Evolutionary conservation across 2,888 invertebrate species (phyloP).

Genomic region (Mythimna lalbum): DNA sequence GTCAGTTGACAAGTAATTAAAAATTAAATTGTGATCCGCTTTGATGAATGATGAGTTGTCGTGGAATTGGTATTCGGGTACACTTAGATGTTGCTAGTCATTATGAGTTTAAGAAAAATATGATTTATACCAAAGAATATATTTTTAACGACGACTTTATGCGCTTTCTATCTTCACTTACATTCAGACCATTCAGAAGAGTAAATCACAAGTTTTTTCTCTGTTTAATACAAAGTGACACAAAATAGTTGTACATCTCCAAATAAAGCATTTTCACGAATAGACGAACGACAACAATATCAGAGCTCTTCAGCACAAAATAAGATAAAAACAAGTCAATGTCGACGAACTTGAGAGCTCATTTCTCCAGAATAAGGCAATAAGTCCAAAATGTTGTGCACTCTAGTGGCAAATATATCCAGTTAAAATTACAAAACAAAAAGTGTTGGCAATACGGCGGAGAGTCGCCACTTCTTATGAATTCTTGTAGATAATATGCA

Average conservation of each 20-base stretch:
- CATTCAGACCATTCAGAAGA: not conserved
- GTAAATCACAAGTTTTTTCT: not conserved
- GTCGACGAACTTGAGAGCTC: slow-evolving; percentile 51
- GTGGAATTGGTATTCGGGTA: not conserved
- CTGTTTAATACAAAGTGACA: slow-evolving; percentile 3
- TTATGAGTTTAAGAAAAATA: slow-evolving; percentile 9
- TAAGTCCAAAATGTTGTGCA: slow-evolving; percentile 59
- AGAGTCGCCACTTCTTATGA: slow-evolving; percentile 61
- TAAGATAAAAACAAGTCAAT: slow-evolving; percentile 43
- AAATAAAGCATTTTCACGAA: slow-evolving; percentile 18
- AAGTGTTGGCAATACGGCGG: slow-evolving; percentile 60
- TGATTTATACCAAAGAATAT: not conserved
- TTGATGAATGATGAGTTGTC: slow-evolving; percentile 47
- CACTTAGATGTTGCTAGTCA: not conserved
- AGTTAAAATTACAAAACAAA: slow-evolving; percentile 68
- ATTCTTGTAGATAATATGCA: slow-evolving; percentile 62
- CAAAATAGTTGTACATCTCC: not conserved
- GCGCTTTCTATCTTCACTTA: not conserved
- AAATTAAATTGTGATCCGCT: slow-evolving; percentile 67
- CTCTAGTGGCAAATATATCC: slow-evolving; percentile 65
- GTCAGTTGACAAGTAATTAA: slow-evolving; percentile 67
- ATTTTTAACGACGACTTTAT: not conserved
- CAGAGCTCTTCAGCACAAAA: slow-evolving; percentile 29
- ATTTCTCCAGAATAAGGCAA: slow-evolving; percentile 55
- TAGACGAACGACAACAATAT: slow-evolving; percentile 33